Base-by-base conservation (phyloP, 2,113 vertebrate genomes). In the Sander vitreus region DNA sequence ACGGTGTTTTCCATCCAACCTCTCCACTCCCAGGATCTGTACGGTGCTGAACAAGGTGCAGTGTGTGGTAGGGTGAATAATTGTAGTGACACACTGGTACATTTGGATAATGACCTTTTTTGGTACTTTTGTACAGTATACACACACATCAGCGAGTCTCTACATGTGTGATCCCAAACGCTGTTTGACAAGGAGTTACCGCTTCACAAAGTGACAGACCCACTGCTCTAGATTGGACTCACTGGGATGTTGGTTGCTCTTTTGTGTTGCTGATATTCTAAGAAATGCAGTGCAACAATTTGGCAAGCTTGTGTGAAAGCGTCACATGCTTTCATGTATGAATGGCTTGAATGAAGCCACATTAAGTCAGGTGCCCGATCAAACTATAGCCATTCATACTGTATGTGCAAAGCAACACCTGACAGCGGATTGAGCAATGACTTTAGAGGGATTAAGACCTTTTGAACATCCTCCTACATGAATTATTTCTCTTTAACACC, bases 1-100 rank as follows among this genome's bases (percentile, higher is more conserved):
- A 92, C 78, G 77, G 45, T 83, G 83, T 90, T 93, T 91, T 93
- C 91, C 91, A 88, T 89, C 72, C 73, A 87, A 12, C 50, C 16
- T 53, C 81, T 64, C 66, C 65, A 59, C 63, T 78, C 71, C 78
- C 45, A 65, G 65, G 63, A 70, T 71, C 58, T 65, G 70, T 18
- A 25, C 73, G 23, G 45, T 14, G 65, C 83, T 68, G 58, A 71
- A 59, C 72, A 75, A 83, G 78, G 79, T 88, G 91, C 84, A 84
- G 76, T 48, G 25, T 33, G 36, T 51, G 74, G 53, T 8, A 54
- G 67, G 62, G 55, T 71, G 80, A 88, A 78, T 58, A 78, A 81
- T 59, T 75, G 78, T 36, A 54, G 53, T 66, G 57, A 72, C 84
- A 76, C 60, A 65, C 55, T 39, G 18, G 13, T 68, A 27, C 36